phyloP scores from a whole-genome alignment of 1,140 invertebrate genomes.

The Orchestia grillus region DNA sequence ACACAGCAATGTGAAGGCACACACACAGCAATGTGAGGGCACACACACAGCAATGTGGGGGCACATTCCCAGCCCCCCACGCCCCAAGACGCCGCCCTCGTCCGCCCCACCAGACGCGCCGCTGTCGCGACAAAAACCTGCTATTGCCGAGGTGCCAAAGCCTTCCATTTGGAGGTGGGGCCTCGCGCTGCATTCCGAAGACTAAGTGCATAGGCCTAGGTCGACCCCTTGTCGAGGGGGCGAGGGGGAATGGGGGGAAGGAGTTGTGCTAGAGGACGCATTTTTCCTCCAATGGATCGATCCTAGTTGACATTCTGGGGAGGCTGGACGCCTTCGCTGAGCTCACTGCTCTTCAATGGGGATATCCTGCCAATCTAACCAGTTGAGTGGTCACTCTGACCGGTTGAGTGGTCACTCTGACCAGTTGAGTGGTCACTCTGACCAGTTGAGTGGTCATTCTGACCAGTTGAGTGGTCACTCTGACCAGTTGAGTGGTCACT shows the following conservation, averaged over 20 bases:
- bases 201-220: background rate
- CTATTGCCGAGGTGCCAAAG: background rate
- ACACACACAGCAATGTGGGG: background rate
- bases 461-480: background rate
- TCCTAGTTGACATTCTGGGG: background rate
- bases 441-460: background rate
- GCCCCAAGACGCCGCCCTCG: too few species aligned
- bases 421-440: background rate
- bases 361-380: too few species aligned
- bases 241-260: too few species aligned
- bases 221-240: too few species aligned
- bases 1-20: background rate
- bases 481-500: background rate
- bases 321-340: background rate
- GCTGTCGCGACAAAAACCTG: background rate
- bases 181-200: background rate
- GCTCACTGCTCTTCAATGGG: background rate
- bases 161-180: background rate
- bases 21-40: background rate
- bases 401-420: background rate
- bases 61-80: too few species aligned
- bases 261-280: background rate
- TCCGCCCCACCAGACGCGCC: too few species aligned
- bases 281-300: background rate
- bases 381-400: background rate